Base-by-base conservation (phyloP, 2,113 vertebrate genomes). In the Notarius lentiginosus region DNA sequence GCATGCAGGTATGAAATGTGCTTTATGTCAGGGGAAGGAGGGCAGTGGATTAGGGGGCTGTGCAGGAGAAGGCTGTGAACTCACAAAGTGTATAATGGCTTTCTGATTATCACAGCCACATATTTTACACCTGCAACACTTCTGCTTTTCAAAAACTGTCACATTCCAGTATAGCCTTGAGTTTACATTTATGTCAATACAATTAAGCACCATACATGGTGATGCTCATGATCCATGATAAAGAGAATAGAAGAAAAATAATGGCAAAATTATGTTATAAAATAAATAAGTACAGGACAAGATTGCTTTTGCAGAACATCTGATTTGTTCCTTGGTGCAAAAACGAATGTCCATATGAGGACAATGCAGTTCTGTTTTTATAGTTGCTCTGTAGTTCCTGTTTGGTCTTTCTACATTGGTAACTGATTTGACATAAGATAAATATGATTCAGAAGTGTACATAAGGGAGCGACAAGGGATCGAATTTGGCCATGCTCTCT, bases 1-100 rank as follows among this genome's bases (percentile, higher is more conserved):
- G 90, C 77, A 88, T 53, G 24, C 87, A 91, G 89, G 90, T 87
- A 92, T 91, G 91, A 92, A 93, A 92, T 90, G 86, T 91, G 89
- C 91, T 94, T 92, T 92, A 91, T 77, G 88, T 93, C 88, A 88
- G 85, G 86, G 75, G 86, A 76, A 68, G 77, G 84, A 89, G 83
- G 55, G 87, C 24, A 15, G 82, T 85, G 90, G 87, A 91, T 90
- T 88, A 87, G 41, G 27, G 49, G 65, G 11, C 10, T 24, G 60
- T 51, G 70, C 51, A 79, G 65, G 51, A 79, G 77, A 76, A 58
- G 72, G 65, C 70, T 66, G 51, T 47, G 17, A 41, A n/a, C 61
- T n/a, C 60, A 55, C 24, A 20, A 27, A 12, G 72, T 66, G 58
- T 56, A 24, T 14, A 17, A 55, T 27, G 27, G 22, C 68, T 73